Evolutionary conservation across 2,888 invertebrate genomes (phyloP).

Genomic region (Ferrisia virgata): DNA sequence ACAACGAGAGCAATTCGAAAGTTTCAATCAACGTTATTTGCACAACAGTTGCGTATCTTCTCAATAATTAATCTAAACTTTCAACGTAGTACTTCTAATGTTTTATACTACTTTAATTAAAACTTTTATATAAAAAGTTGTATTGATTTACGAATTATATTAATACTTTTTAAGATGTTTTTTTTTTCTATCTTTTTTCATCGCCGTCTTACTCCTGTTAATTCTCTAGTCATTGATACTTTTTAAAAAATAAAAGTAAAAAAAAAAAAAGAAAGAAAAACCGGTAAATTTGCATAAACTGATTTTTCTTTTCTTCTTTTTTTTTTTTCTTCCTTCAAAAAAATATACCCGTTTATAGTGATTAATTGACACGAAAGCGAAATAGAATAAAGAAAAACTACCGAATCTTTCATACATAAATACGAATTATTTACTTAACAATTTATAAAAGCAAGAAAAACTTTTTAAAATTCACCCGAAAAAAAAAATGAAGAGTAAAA

Average conservation of each 20-base stretch:
- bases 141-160: conserved; percentile 8
- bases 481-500: not conserved
- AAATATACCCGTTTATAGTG: not conserved
- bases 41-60: conserved; percentile 7
- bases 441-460: not conserved
- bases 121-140: not conserved
- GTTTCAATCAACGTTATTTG: conserved; percentile 2
- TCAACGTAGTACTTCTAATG: not conserved
- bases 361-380: conserved; percentile 10
- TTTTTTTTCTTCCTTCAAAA: too few relatives aligned
- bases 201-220: not conserved
- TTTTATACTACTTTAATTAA: conserved; percentile 13
- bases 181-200: too few relatives aligned
- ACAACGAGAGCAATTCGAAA: not conserved
- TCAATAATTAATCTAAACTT: conserved; percentile 22
- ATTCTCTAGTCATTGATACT: not conserved
- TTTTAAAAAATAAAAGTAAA: not conserved
- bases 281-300: not conserved
- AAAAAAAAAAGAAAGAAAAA: too few relatives aligned
- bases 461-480: not conserved
- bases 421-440: not conserved
- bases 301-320: too few relatives aligned
- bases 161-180: not conserved
- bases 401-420: not conserved
- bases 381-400: not conserved